phyloP scores from a whole-genome alignment of 2,888 invertebrate genomes.

The Drosophila tanythrix region DNA sequence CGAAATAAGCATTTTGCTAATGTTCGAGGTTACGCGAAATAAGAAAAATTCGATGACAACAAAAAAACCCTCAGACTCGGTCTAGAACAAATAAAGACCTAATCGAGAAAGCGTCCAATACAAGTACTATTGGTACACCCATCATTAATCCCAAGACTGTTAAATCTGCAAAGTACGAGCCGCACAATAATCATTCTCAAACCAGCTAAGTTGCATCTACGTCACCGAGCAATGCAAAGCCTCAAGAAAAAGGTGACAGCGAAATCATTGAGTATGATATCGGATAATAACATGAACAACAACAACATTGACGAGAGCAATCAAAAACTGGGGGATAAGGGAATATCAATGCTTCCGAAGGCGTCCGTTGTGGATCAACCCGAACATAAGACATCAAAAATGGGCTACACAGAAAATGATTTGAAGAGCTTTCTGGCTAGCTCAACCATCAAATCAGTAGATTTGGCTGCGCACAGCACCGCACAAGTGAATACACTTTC shows the following conservation, averaged over 20 bases:
- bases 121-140: neutral
- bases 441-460: neutral
- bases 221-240: neutral
- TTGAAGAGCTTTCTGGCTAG: neutral
- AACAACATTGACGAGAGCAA: neutral
- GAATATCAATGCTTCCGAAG: neutral
- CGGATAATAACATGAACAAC: neutral
- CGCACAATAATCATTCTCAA: neutral
- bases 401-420: neutral
- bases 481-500: constrained; percentile 2
- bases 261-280: neutral
- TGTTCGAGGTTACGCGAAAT: neutral
- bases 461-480: neutral
- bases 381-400: neutral
- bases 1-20: neutral
- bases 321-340: neutral
- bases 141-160: neutral
- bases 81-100: neutral
- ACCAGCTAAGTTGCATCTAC: neutral
- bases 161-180: neutral
- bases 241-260: neutral
- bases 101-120: neutral
- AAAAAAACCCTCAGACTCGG: neutral
- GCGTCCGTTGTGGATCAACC: neutral
- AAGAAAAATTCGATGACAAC: neutral